Percentiles rank a stretch among this genome's conserved stretches.
Evolutionary conservation across 2,113 vertebrate genomes (phyloP).

Genomic region (Pseudopodoces humilis): DNA sequence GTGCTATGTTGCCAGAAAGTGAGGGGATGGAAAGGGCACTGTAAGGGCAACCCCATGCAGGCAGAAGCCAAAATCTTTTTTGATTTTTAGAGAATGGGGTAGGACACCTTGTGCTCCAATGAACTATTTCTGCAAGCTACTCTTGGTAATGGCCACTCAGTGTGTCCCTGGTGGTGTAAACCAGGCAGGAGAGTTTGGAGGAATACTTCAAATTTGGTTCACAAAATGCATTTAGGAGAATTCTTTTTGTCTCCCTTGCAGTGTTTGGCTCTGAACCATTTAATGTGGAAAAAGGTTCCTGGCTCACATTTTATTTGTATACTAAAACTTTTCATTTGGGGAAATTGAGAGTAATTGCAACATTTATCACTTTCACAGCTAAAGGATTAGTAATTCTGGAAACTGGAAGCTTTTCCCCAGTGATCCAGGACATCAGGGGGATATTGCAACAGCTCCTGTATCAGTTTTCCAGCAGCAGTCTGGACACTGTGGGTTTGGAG

Average conservation of each 20-base stretch:
- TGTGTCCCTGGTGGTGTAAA: neutral
- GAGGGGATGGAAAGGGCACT: neutral
- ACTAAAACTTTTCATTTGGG: neutral
- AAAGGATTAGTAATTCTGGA: neutral
- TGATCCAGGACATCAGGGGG: neutral
- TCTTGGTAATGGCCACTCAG: neutral
- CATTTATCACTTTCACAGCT: neutral
- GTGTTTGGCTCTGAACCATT: neutral
- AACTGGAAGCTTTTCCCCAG: neutral
- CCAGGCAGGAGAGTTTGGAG: neutral
- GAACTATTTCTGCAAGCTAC: neutral
- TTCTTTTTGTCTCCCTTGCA: neutral
- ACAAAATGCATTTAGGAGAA: neutral
- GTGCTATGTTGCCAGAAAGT: neutral
- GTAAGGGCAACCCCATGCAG: neutral
- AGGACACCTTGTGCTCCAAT: neutral
- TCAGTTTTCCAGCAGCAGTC: neutral
- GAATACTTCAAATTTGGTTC: neutral
- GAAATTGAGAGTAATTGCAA: neutral
- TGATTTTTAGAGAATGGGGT: neutral
- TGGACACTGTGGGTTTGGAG: neutral
- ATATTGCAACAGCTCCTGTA: neutral
- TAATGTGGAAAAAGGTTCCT: neutral
- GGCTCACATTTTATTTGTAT: neutral
- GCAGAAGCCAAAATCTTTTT: neutral